Evolutionary conservation across 2,113 vertebrate genomes (phyloP).

Genomic region (Pangasianodon gigas): DNA sequence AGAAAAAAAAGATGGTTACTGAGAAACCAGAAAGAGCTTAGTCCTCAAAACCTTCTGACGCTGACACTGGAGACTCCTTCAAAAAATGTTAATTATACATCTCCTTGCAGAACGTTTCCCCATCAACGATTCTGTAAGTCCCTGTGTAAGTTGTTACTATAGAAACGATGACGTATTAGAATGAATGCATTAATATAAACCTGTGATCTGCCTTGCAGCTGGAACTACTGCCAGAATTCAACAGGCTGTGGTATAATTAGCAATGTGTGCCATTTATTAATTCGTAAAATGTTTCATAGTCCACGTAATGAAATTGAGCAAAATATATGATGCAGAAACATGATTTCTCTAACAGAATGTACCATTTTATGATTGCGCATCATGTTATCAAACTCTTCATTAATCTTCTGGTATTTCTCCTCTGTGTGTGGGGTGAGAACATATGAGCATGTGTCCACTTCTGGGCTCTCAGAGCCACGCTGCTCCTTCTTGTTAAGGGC

Average conservation of each 20-base stretch:
- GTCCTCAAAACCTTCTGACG: neutral
- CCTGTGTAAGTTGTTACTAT: neutral
- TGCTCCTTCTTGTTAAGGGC: slow-evolving; percentile 98
- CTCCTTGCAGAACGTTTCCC: neutral
- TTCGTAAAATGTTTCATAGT: neutral
- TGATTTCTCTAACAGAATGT: slow-evolving; percentile 50
- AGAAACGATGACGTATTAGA: neutral
- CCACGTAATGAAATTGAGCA: neutral
- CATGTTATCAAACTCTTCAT: slow-evolving; percentile 99
- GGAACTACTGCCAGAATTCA: neutral
- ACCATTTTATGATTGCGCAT: slow-evolving; percentile 98
- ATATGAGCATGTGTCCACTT: slow-evolving; percentile 84
- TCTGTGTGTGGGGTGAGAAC: slow-evolving; percentile 93
- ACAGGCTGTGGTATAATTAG: neutral
- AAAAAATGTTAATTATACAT: neutral
- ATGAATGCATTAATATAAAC: neutral
- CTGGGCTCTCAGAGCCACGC: slow-evolving; percentile 94
- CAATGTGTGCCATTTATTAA: neutral
- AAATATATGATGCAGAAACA: slow-evolving; percentile 25
- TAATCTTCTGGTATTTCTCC: slow-evolving; percentile 99
- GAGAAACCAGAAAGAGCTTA: neutral
- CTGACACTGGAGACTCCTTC: neutral
- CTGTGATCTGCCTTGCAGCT: neutral
- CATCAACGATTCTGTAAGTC: neutral
- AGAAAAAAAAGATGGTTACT: neutral